phyloP scores from a whole-genome alignment of 2,888 invertebrate genomes.

The Masnerella sp. region DNA sequence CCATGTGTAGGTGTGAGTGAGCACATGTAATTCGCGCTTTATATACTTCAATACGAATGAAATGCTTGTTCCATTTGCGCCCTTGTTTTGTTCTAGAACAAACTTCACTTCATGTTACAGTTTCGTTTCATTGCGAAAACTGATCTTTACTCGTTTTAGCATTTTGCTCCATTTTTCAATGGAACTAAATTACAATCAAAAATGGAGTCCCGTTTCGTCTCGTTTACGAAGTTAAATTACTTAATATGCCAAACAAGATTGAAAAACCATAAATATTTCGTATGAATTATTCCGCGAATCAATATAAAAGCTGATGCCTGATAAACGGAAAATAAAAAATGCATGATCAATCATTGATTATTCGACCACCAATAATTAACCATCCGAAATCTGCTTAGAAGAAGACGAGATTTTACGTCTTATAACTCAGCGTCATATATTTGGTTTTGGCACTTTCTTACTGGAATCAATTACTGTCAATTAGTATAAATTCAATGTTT shows the following conservation, averaged over 20 bases:
- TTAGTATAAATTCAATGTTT: too few relatives aligned
- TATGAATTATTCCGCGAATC: too few relatives aligned
- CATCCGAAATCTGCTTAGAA: background rate
- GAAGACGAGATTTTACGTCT: background rate
- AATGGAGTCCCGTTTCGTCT: constrained; percentile 2
- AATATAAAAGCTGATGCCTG: background rate
- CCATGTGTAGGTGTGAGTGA: constrained; percentile 31
- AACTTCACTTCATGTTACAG: constrained; percentile 39
- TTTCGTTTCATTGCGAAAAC: constrained; percentile 43
- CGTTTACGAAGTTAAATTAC: constrained; percentile 6
- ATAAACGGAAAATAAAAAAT: constrained; percentile 6
- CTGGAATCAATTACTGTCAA: too few relatives aligned
- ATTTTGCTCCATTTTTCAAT: constrained; percentile 27
- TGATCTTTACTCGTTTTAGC: constrained; percentile 32
- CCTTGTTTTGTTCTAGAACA: constrained; percentile 43
- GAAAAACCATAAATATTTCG: background rate
- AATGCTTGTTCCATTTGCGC: constrained; percentile 45
- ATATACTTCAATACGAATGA: constrained; percentile 43
- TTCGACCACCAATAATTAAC: constrained; percentile 10
- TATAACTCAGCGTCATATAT: too few relatives aligned
- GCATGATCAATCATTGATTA: constrained; percentile 17
- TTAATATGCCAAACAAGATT: constrained; percentile 3
- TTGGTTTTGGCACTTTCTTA: too few relatives aligned
- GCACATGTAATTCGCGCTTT: constrained; percentile 48
- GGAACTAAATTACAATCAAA: constrained; percentile 22